Conservation (phyloP, 2,113 vertebrate species). For the Uria aalge region DNA sequence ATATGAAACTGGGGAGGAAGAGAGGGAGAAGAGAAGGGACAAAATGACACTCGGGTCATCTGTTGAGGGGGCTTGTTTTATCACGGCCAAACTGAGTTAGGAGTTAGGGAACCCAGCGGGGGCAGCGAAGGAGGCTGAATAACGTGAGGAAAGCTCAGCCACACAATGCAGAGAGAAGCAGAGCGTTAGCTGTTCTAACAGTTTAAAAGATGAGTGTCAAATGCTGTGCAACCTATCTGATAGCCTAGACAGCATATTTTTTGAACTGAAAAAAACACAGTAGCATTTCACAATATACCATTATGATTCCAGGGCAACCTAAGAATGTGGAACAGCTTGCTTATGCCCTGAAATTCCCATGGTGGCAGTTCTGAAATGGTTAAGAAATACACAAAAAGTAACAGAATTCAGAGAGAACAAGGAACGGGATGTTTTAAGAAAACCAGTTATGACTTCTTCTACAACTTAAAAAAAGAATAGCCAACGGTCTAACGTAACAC, state of each 20-base stretch:
- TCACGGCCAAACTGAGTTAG: background rate
- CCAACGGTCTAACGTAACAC: background rate
- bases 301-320: background rate
- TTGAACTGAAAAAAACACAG: background rate
- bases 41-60: background rate
- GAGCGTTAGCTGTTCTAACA: background rate
- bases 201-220: background rate
- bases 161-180: background rate
- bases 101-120: background rate
- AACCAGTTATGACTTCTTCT: conserved; percentile 2
- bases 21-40: background rate
- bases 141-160: background rate
- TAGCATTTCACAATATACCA: background rate
- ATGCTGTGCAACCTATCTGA: background rate
- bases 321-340: background rate
- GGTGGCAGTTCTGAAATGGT: background rate
- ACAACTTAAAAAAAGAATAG: background rate
- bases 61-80: background rate
- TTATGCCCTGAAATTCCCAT: background rate
- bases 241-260: background rate
- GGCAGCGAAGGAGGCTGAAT: background rate
- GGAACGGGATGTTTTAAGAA: conserved; percentile 1
- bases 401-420: background rate
- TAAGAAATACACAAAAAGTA: background rate
- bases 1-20: background rate